phyloP scores from a whole-genome alignment of 2,113 vertebrate genomes.

The Neofelis nebulosa region DNA sequence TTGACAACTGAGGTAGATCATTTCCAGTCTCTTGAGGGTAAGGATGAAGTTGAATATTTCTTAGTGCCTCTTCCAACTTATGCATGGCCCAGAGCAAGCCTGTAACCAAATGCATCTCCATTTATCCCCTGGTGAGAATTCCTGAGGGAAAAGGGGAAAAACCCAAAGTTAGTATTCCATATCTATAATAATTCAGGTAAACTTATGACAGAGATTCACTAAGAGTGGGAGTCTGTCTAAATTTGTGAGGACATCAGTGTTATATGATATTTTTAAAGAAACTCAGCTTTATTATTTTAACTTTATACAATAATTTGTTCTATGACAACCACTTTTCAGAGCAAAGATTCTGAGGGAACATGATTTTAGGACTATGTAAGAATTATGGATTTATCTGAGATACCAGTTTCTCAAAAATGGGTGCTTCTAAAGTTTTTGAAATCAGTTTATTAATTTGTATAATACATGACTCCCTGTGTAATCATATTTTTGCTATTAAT shows the following conservation, averaged over 20 bases:
- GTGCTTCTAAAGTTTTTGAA: slow-evolving; percentile 13
- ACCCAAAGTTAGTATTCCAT: background rate
- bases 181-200: background rate
- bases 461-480: background rate
- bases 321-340: slow-evolving; percentile 11
- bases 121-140: background rate
- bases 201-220: background rate
- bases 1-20: background rate
- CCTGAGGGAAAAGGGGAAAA: background rate
- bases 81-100: background rate
- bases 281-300: slow-evolving; percentile 16
- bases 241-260: background rate
- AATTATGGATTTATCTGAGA: background rate
- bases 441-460: slow-evolving; percentile 30
- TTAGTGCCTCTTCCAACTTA: background rate
- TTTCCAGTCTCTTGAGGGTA: background rate
- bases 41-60: background rate
- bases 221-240: background rate
- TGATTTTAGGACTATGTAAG: slow-evolving; percentile 1
- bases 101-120: background rate
- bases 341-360: background rate
- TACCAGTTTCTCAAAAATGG: slow-evolving; percentile 39
- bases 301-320: background rate
- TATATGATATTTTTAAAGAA: slow-evolving; percentile 46
- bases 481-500: slow-evolving; percentile 52